Base-by-base conservation (phyloP, 2,113 vertebrate species). In the Labeo rohita region DNA sequence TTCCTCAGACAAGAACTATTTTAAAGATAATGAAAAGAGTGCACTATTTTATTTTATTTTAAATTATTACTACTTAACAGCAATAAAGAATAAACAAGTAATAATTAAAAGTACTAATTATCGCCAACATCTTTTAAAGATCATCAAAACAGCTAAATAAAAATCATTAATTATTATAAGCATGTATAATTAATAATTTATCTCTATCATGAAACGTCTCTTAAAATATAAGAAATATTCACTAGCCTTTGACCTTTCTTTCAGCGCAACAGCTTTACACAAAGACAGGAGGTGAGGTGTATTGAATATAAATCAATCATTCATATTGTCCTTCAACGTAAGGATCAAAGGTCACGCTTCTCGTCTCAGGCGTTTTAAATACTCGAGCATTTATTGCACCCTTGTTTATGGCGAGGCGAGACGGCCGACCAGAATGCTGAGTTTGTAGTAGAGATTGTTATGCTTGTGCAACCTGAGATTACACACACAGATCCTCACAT, bases 241-340 rank as follows among this genome's bases (percentile, higher is more conserved):
- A 73, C 73, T 87, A 63, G 66, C 85, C 54, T 75, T 86, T 84
- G 85, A 86, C 83, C 39, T 34, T 80, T 85, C 78, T 79, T 21
- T 56, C 28, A 52, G 65, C 43, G 23, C 76, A 65, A 54, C 83
- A 81, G n/a, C 18, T 45, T 84, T 54, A 87, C 86, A 85, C 72
- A 74, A 73, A 77, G 52, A 54, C 59, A 66, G 66, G 80, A 63
- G 72, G 81, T 47, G 54, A 80, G 73, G 11, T 84, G 56, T 82
- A 72, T 39, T 86, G 76, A 52, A 84, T 89, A 68, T 81, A 86
- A 83, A 52, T 86, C 87, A 86, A 85, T 90, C 82, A 86, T 84
- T 89, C 63, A 85, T 88, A 82, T 78, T 50, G 76, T 77, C 77
- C 49, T 68, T 83, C 10, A 70, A 47, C 56, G 23, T 36, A 23